Conservation (phyloP, 2,797 vertebrate species). For the Fundulus diaphanus region DNA sequence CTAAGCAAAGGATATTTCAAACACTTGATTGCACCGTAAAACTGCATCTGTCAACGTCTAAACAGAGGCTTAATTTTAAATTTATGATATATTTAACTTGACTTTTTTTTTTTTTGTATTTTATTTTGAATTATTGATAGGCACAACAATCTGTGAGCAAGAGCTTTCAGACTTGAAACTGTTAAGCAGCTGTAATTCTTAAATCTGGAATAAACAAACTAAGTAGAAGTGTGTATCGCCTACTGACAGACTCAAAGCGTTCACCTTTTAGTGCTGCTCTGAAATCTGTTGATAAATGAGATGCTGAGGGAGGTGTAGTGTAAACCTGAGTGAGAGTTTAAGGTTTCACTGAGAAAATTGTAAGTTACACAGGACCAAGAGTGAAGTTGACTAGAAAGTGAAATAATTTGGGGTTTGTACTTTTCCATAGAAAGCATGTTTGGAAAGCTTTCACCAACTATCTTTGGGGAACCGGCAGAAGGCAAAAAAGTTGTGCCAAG, state of each 20-base stretch:
- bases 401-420: not conserved
- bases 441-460: not conserved
- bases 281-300: not conserved
- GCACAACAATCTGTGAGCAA: not conserved
- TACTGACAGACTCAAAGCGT: not conserved
- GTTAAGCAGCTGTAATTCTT: not conserved
- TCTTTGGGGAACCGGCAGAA: not conserved
- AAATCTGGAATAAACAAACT: not conserved
- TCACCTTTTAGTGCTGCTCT: not conserved
- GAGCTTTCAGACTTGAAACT: not conserved
- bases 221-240: not conserved
- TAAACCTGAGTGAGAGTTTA: not conserved
- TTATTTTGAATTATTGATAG: not conserved
- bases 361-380: not conserved
- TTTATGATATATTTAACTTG: not conserved
- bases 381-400: not conserved
- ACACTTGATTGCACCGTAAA: no score
- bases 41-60: not conserved
- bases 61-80: not conserved
- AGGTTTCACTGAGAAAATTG: not conserved
- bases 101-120: not conserved
- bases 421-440: not conserved
- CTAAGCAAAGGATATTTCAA: not conserved
- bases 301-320: not conserved
- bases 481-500: not conserved